phyloP scores from a whole-genome alignment of 2,888 invertebrate species.

The Drosophila subquinaria region DNA sequence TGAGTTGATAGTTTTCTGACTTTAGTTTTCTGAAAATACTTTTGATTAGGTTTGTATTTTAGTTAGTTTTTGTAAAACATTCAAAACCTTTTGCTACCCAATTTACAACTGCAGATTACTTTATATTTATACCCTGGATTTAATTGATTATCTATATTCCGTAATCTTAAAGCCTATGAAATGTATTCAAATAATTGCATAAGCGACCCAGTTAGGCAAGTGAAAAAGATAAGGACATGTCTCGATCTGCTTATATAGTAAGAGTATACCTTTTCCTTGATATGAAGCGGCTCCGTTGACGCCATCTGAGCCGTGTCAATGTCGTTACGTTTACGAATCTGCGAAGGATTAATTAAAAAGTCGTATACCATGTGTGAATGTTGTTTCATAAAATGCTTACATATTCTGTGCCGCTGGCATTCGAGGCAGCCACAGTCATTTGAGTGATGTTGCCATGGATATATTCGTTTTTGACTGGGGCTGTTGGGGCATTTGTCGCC shows the following conservation, averaged over 20 bases:
- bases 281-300: constrained; percentile 88
- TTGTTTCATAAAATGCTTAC: constrained; percentile 66
- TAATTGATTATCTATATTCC: too few relatives aligned
- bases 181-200: too few relatives aligned
- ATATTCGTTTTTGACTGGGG: constrained; percentile 84
- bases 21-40: too few relatives aligned
- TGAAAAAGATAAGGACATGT: too few relatives aligned
- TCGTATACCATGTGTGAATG: not conserved
- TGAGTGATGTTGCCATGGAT: constrained; percentile 85
- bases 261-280: constrained; percentile 84
- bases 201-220: too few relatives aligned
- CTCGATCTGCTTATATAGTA: not conserved
- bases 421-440: constrained; percentile 86
- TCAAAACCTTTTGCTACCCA: too few relatives aligned
- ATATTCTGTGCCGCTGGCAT: constrained; percentile 86
- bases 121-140: too few relatives aligned
- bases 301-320: constrained; percentile 88
- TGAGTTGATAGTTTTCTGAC: too few relatives aligned
- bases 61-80: too few relatives aligned
- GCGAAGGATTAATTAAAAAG: not conserved
- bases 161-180: too few relatives aligned
- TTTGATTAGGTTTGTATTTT: too few relatives aligned
- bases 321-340: constrained; percentile 89
- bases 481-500: constrained; percentile 79
- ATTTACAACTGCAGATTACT: too few relatives aligned